These are phyloP conservation scores for Trichopria drosophilae DNA, from an alignment of 2,888 invertebrate genomes.

Conservation along the genomic window DNA sequence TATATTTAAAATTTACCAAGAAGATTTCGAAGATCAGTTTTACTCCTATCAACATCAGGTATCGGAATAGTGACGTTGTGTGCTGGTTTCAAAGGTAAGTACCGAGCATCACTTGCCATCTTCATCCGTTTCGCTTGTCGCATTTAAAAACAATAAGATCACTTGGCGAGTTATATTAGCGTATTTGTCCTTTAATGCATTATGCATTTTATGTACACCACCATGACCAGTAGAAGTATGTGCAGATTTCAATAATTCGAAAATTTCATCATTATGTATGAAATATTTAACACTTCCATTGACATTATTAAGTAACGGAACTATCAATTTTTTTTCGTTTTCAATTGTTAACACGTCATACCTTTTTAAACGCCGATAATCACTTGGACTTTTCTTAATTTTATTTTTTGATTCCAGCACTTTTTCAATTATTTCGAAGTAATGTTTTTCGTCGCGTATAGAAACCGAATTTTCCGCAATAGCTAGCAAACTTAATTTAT, in stretches of 20 bases:
- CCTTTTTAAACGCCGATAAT: constrained; percentile 28
- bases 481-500: constrained; percentile 4
- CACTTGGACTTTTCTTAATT: constrained; percentile 16
- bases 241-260: constrained; percentile 28
- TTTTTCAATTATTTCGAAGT: constrained; percentile 7
- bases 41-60: constrained; percentile 31
- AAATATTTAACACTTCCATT: too few relatives aligned
- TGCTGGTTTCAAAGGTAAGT: constrained; percentile 28
- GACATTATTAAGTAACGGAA: too few relatives aligned
- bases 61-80: constrained; percentile 34
- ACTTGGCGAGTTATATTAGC: constrained; percentile 25
- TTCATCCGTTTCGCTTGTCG: constrained; percentile 30
- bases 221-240: constrained; percentile 27
- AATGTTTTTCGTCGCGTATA: constrained; percentile 3
- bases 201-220: constrained; percentile 12
- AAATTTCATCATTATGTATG: constrained; percentile 26
- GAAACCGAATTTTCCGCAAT: constrained; percentile 10
- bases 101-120: constrained; percentile 38
- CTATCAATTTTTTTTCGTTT: constrained; percentile 21
- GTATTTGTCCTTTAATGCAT: too few relatives aligned
- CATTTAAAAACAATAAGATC: constrained; percentile 36
- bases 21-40: constrained; percentile 35
- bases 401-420: constrained; percentile 3
- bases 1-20: constrained; percentile 20
- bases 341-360: constrained; percentile 27